phyloP scores from a whole-genome alignment of 2,113 vertebrate species.

The Oenanthe melanoleuca region DNA sequence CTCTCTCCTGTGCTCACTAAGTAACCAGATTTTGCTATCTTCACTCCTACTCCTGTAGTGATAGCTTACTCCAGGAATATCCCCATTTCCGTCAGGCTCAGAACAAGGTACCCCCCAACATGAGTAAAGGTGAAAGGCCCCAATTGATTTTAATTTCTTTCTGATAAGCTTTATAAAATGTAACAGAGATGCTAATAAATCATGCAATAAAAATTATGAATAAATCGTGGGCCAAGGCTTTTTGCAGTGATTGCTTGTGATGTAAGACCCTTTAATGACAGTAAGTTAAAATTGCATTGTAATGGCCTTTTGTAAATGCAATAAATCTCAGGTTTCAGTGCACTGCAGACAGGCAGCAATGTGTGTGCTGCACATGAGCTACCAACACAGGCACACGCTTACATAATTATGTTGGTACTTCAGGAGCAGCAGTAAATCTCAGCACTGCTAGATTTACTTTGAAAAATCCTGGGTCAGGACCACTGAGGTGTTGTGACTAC shows the following conservation, averaged over 20 bases:
- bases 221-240: conserved; percentile 42
- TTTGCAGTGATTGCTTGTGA: conserved; percentile 53
- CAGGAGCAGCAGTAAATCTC: not conserved
- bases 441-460: not conserved
- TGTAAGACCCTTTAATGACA: conserved; percentile 61
- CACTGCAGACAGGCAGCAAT: not conserved
- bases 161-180: conserved; percentile 36
- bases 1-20: conserved; percentile 11
- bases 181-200: conserved; percentile 43
- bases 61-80: conserved; percentile 51
- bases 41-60: conserved; percentile 39
- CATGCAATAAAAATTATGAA: conserved; percentile 50
- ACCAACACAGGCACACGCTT: conserved; percentile 37
- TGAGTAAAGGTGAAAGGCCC: not conserved
- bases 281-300: conserved; percentile 59
- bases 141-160: conserved; percentile 32
- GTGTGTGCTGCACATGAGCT: conserved; percentile 36
- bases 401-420: conserved; percentile 49
- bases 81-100: not conserved
- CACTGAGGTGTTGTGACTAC: not conserved
- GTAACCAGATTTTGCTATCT: conserved; percentile 30
- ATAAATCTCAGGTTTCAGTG: conserved; percentile 36
- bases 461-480: not conserved
- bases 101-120: not conserved
- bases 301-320: conserved; percentile 47